These are phyloP conservation scores for Lepidurus couesii DNA, from an alignment of 1,140 invertebrate genomes.

Conservation along the genomic window DNA sequence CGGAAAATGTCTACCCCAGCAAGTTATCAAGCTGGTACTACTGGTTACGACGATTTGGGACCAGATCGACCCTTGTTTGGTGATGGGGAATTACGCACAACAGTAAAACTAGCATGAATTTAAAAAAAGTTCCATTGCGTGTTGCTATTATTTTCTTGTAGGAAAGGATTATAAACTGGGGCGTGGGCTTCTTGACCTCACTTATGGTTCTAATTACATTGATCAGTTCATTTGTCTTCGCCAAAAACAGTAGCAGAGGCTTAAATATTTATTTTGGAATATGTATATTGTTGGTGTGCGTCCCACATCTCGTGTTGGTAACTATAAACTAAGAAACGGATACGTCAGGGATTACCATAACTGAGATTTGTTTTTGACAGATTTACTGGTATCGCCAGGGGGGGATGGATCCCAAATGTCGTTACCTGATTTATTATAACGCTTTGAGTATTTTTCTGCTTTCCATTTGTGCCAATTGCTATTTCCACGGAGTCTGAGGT, in stretches of 20 bases:
- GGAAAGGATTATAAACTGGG: slow-evolving; percentile 23
- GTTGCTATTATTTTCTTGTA: background rate
- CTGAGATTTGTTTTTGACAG: slow-evolving; percentile 41
- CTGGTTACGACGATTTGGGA: background rate
- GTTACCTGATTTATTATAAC: slow-evolving; percentile 47
- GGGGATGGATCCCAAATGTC: slow-evolving; percentile 47
- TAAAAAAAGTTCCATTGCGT: background rate
- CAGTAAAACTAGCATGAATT: background rate
- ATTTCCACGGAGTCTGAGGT: slow-evolving; percentile 34
- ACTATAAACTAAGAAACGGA: background rate
- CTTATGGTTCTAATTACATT: slow-evolving; percentile 24
- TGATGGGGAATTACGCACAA: background rate
- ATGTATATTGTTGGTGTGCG: slow-evolving; percentile 18
- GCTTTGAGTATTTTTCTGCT: slow-evolving; percentile 45
- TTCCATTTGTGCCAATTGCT: slow-evolving; percentile 46
- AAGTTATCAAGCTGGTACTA: background rate
- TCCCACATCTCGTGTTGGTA: slow-evolving; percentile 24
- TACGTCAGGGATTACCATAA: background rate
- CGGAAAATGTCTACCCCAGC: background rate
- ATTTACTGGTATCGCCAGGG: slow-evolving; percentile 49
- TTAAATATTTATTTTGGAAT: slow-evolving; percentile 24
- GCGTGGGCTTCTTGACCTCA: slow-evolving; percentile 6
- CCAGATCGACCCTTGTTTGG: background rate
- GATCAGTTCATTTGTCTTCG: slow-evolving; percentile 27
- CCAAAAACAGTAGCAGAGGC: slow-evolving; percentile 14